Evolutionary conservation across 2,113 vertebrate genomes (phyloP), one percentile per base, ranked within the genome.

Genomic region (Phylloscopus whistleri): DNA sequence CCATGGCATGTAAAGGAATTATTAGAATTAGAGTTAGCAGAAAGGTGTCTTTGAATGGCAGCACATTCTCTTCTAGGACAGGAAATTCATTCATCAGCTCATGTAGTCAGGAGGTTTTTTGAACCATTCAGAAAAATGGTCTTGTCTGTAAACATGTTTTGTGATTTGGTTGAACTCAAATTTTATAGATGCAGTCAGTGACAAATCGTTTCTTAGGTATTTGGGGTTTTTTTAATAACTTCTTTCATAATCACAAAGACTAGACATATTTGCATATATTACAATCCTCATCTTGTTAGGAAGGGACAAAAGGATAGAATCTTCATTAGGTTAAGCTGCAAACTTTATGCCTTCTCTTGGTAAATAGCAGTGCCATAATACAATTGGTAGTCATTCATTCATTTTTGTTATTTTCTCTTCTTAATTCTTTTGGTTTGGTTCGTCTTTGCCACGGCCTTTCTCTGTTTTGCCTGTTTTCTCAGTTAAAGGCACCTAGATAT

Each of bases 391-490:
- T 85, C 11, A 48, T 60, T 84, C 18, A 27, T 55, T 85, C 16
- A 9, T n/a, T 68, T 24, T 59, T 13, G 15, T 63, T 0, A 39
- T 78, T 91, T 95, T 84, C 10, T 76, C 27, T 35, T 86, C 27
- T 52, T 72, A 23, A 43, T 81, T 81, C 21, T 73, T 88, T 21
- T 58, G 37, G 27, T 8, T 48, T 48, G 10, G 6, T 63, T 9
- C 1, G 0, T 43, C 48, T 94, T 89, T 87, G 28, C 52, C 41
- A 11, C 0, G 0, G 22, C 4, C 5, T 86, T 68, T 79, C 44
- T 85, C 53, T 80, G 9, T 52, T n/a, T 68, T 73, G 35, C 30
- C 27, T 64, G 7, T 48, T 68, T 67, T 59, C 48, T 75, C 48
- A 55, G 3, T 63, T 75, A 35, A 8, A 21, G 74, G 23, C 30